These are phyloP conservation scores for Doris montereyensis DNA, from an alignment of 2,888 invertebrate genomes.

Conservation along the genomic window DNA sequence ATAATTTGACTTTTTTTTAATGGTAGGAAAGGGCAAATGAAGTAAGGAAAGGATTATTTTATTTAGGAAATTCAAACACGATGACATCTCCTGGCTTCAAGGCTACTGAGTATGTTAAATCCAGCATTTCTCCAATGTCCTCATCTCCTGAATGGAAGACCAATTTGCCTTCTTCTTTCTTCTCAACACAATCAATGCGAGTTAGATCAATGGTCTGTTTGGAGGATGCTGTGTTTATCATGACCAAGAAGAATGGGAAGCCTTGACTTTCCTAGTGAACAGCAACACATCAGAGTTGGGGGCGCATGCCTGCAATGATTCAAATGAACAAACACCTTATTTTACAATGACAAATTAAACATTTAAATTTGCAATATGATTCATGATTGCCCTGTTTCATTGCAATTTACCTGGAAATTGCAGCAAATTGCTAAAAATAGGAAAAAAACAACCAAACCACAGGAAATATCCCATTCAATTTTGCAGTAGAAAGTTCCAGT, in stretches of 20 bases:
- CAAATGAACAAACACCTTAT: neutral
- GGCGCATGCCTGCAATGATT: constrained; percentile 22
- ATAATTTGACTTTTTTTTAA: too few relatives aligned
- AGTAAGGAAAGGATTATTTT: too few relatives aligned
- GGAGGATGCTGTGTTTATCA: constrained; percentile 63
- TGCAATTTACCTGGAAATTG: too few relatives aligned
- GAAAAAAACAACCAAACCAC: neutral
- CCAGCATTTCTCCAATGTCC: constrained; percentile 18
- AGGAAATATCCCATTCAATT: too few relatives aligned
- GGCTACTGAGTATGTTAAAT: constrained; percentile 25
- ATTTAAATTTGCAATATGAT: too few relatives aligned
- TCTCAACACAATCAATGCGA: constrained; percentile 30
- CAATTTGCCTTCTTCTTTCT: constrained; percentile 49
- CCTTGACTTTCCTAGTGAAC: constrained; percentile 65
- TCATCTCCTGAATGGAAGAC: constrained; percentile 53
- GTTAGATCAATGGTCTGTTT: constrained; percentile 46
- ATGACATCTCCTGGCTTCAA: constrained; percentile 42
- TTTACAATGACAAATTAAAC: too few relatives aligned
- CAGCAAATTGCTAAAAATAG: too few relatives aligned
- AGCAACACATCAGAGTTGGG: constrained; percentile 53
- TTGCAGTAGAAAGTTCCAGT: too few relatives aligned
- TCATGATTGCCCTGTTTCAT: too few relatives aligned
- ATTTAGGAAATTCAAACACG: constrained; percentile 43
- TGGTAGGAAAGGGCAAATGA: too few relatives aligned
- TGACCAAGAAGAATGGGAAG: constrained; percentile 66